Percentiles rank a stretch among this genome's conserved stretches.
Evolutionary conservation across 2,888 invertebrate species (phyloP).

Genomic region (Suillia variegata): DNA sequence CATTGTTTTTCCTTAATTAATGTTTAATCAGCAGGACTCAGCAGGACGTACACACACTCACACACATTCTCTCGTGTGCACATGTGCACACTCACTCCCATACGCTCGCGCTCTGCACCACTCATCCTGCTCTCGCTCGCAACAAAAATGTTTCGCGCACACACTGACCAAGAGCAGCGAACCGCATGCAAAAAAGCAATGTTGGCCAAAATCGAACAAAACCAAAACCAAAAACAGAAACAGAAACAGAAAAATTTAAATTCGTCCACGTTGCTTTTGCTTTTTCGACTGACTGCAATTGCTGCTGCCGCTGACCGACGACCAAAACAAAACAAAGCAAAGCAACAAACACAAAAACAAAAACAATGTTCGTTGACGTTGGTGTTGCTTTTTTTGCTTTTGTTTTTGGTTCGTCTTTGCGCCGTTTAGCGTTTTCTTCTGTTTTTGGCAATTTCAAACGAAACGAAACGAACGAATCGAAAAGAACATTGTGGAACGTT

Average conservation of each 20-base stretch:
- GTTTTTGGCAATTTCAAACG: conserved; percentile 47
- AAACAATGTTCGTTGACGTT: too few species aligned
- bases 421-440: conserved; percentile 24
- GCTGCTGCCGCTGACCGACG: too few species aligned
- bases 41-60: conserved; percentile 23
- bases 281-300: neutral
- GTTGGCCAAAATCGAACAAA: conserved; percentile 42
- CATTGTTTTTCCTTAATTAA: conserved; percentile 62
- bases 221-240: neutral
- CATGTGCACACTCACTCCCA: neutral
- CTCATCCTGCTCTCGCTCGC: neutral
- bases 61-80: neutral
- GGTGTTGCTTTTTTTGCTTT: too few species aligned
- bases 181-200: conserved; percentile 52
- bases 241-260: neutral
- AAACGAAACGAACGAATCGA: conserved; percentile 34
- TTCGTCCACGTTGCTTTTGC: neutral
- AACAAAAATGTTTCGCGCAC: conserved; percentile 12
- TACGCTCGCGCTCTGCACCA: neutral
- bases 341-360: too few species aligned
- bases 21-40: conserved; percentile 61
- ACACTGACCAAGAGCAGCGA: conserved; percentile 48
- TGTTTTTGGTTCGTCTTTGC: conserved; percentile 1
- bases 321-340: too few species aligned
- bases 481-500: too few species aligned